Base-by-base conservation (phyloP, 2,113 vertebrate genomes). In the Oophaga pumilio region DNA sequence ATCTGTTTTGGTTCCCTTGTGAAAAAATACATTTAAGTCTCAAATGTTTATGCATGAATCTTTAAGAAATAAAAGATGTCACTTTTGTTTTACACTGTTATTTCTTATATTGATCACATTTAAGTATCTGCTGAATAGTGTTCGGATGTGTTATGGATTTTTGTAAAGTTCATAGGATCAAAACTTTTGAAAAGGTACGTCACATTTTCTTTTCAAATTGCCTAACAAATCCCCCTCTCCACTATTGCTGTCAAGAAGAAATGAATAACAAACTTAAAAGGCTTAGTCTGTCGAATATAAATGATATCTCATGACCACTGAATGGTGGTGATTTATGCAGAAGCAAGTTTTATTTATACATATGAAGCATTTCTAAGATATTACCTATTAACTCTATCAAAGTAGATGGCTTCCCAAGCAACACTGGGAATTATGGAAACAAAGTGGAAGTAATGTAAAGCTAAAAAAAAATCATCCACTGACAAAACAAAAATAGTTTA, bases 1-100 rank as follows among this genome's bases (percentile, higher is more conserved):
- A 87, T 87, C 86, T 87, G 86, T 82, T 82, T 74, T 81, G 8
- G 8, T 28, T 82, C 69, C 86, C 77, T 71, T 59, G 77, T 60
- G 85, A 26, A 87, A 57, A 81, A 81, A 69, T n/a, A 24, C 28
- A 64, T 86, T 82, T 87, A 73, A 24, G 77, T 60, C 18, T 81
- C 18, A 22, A 73, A 76, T 85, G 73, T 77, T 85, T 78, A 20
- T 85, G 74, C 24, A 77, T 74, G 24, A 77, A 66, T 85, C 60
- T 22, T 64, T 26, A 60, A 77, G 59, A 66, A 85, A 13, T 50
- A 62, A 49, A 85, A 85, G 5, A 13, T 85, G 26, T 52, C 57
- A 68, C 69, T 85, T 85, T 60, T 14, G 33, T 57, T 60, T 76
- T 14, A 0, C 15, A 28, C 53, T 60, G 26, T 33, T 59, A 10